These are phyloP conservation scores for Pachycephala philippinensis DNA, from an alignment of 2,113 vertebrate species.

Conservation along the genomic window DNA sequence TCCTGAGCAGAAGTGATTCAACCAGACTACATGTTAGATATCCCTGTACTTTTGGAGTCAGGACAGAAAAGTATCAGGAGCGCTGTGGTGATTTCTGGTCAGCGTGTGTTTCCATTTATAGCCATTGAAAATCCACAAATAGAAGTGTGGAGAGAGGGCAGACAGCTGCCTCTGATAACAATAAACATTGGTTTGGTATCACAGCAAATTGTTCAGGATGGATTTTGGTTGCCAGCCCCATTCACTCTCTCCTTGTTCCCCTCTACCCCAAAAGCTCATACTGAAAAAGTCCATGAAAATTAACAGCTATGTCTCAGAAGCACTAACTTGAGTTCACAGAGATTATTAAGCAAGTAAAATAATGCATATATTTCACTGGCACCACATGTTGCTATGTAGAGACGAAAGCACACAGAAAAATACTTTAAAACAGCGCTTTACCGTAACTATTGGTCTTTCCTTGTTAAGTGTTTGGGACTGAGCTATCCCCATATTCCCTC, in stretches of 20 bases:
- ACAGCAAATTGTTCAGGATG: conserved; percentile 36
- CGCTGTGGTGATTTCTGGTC: conserved; percentile 73
- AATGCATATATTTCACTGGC: not conserved
- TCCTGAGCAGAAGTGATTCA: conserved; percentile 57
- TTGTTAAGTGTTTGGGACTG: not conserved
- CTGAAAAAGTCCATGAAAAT: not conserved
- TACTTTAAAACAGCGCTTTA: not conserved
- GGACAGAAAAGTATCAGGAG: conserved; percentile 71
- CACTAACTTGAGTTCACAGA: not conserved
- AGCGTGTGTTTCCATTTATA: conserved; percentile 92
- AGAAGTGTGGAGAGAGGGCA: conserved; percentile 77
- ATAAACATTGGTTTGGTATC: conserved; percentile 67
- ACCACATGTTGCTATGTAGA: not conserved
- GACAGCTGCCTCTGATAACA: conserved; percentile 79
- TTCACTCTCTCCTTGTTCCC: not conserved
- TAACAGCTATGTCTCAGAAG: not conserved
- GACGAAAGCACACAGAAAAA: rapidly evolving
- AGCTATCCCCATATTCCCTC: not conserved
- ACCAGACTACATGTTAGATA: conserved; percentile 67
- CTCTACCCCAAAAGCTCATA: not conserved
- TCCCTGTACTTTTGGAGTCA: conserved; percentile 57
- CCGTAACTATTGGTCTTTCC: not conserved
- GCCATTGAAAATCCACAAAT: conserved; percentile 85
- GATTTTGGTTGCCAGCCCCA: not conserved
- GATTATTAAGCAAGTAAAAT: not conserved